Conservation (phyloP, 2,113 vertebrate species). For the Anas platyrhynchos region DNA sequence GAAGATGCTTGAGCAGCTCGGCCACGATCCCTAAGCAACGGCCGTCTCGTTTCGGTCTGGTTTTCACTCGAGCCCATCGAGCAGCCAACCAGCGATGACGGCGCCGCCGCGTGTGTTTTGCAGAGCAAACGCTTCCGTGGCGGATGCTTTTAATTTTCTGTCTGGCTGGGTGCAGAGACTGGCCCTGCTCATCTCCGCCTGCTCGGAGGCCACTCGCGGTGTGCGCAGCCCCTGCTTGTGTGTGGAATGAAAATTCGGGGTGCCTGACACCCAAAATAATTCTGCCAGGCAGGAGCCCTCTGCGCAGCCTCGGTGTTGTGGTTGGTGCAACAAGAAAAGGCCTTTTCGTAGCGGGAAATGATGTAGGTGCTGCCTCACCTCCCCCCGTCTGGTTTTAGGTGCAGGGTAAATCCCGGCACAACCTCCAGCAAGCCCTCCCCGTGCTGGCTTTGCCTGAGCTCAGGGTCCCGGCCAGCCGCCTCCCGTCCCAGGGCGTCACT, state of each 20-base stretch:
- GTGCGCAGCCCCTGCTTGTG: not conserved
- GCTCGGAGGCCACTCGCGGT: not conserved
- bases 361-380: not conserved
- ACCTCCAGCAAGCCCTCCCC: not conserved
- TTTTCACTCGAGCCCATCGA: rapidly evolving
- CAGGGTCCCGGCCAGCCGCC: not conserved
- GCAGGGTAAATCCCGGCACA: not conserved
- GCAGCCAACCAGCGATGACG: not conserved
- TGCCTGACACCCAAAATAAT: not conserved
- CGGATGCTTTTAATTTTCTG: not conserved
- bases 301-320: not conserved
- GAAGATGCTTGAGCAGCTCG: not conserved
- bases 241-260: not conserved
- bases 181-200: not conserved
- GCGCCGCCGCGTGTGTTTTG: not conserved
- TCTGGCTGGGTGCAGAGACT: not conserved
- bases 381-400: not conserved
- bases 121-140: not conserved
- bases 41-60: not conserved
- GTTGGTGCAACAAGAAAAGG: not conserved
- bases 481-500: rapidly evolving
- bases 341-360: not conserved
- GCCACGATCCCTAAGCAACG: not conserved
- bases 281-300: not conserved
- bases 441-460: not conserved